Evolutionary conservation across 2,113 vertebrate species (phyloP), one percentile per base, ranked within the genome.

Genomic region (Paradisaea rubra): DNA sequence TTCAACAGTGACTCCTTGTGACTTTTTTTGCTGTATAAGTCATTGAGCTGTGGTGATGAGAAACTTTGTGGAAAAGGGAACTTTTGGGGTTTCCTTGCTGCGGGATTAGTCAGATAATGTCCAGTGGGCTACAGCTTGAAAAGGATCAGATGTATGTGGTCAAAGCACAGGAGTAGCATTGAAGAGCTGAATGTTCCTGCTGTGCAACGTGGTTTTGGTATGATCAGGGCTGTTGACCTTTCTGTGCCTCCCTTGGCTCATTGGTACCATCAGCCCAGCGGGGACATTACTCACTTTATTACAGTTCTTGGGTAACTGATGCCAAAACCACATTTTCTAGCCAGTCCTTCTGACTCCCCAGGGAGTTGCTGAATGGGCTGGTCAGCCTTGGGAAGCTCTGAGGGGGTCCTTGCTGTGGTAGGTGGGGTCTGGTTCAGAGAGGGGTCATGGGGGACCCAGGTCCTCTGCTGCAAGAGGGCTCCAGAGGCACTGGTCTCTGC

Each of bases 361-460:
- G 41, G 61, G 41, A 23, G 42, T 2, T 65, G 37, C 31, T 44
- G 44, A 82, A 35, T 0, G 1, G 28, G 17, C 27, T 72, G 71
- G 30, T 72, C 41, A 83, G 49, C 30, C 49, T 44, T 22, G 21
- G 0, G 1, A 15, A 70, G 72, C 45, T 69, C n/a, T 21, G 15
- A 5, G 15, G 31, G n/a, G 18, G 24, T 39, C 52, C 47, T 42
- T 42, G 30, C 13, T 42, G 42, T 37, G 4, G 15, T 10, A 6
- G 0, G 0, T 39, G 31, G 50, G 44, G n/a, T 61, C 64, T 72
- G 31, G 21, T 49, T 57, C 18, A 47, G 81, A 49, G 84, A 25
- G 18, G 20, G n/a, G 17, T 50, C 3, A 0, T 41, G 35, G 27
- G 16, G 28, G 6, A 28, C 6, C 13, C 1, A 0, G 21, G 9